Percentiles rank a stretch among this genome's conserved stretches.
Conservation (phyloP, 2,888 invertebrate species). For the Rotaria magnacalcarata region DNA sequence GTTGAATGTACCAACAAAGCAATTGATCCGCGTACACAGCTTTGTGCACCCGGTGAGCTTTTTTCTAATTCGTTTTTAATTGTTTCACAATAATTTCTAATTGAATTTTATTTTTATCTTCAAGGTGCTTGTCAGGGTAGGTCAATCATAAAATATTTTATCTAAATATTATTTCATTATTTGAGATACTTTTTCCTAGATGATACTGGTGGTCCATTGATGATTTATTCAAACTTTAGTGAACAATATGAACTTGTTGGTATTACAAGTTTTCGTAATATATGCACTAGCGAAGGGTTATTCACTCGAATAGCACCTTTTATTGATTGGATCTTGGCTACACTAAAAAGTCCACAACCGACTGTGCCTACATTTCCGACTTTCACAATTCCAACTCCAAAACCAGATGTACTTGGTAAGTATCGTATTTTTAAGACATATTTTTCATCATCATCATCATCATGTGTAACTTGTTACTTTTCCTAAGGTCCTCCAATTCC, state of each 20-base stretch:
- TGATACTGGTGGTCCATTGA: not conserved
- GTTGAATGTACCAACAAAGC: not conserved
- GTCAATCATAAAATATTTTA: no score
- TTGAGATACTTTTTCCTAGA: not conserved
- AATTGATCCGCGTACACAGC: not conserved
- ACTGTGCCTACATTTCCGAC: not conserved
- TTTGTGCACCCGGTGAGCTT: not conserved
- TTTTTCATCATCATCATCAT: no score
- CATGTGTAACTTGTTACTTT: no score
- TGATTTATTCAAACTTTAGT: not conserved
- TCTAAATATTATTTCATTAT: not conserved
- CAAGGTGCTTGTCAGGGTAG: not conserved
- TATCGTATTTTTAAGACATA: no score
- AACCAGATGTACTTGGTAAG: not conserved
- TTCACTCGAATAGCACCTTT: not conserved
- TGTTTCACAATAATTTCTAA: not conserved
- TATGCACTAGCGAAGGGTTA: not conserved
- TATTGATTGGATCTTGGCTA: not conserved
- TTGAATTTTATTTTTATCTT: not conserved
- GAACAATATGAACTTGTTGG: not conserved
- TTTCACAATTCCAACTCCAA: not conserved
- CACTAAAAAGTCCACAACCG: not conserved
- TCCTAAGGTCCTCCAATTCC: no score
- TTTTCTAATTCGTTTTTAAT: not conserved
- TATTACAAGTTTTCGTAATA: not conserved